A percentile compares a stretch with the other conserved stretches of the same genome.
Conservation (phyloP, 35 echinoderm and acorn worm genomes). For the Ptychodera flava region DNA sequence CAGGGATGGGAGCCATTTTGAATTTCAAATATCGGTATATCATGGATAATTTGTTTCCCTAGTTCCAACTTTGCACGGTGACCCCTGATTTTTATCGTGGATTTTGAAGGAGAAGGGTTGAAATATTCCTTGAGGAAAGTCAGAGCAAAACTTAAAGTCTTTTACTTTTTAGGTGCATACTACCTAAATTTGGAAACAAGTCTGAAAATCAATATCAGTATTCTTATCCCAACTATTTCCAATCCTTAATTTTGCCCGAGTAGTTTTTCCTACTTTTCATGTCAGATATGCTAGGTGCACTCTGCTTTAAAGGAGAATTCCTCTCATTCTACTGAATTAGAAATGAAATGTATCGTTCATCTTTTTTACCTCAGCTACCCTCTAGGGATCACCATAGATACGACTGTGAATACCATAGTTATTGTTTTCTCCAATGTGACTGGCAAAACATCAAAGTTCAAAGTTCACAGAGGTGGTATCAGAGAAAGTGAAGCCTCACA, state of each 20-base stretch:
- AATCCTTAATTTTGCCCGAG: not conserved
- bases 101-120: too few species aligned
- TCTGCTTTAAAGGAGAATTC: too few species aligned
- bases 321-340: not conserved
- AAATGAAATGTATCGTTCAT: conserved; percentile 11
- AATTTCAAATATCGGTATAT: too few species aligned
- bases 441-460: conserved; percentile 57
- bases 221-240: not conserved
- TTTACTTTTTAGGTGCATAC: too few species aligned
- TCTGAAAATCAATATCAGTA: not conserved
- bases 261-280: not conserved
- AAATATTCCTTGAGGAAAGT: too few species aligned
- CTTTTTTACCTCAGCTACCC: conserved; percentile 47
- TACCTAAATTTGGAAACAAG: too few species aligned
- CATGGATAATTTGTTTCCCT: too few species aligned
- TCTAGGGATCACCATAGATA: conserved; percentile 70
- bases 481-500: not conserved
- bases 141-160: too few species aligned
- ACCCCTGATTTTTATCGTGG: too few species aligned
- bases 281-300: not conserved
- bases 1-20: too few species aligned
- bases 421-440: conserved; percentile 62
- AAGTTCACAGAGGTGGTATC: conserved; percentile 36
- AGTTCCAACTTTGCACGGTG: too few species aligned
- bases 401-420: conserved; percentile 51